These are phyloP conservation scores for Nesidiocoris tenuis DNA, from an alignment of 2,888 invertebrate genomes.

Conservation along the genomic window DNA sequence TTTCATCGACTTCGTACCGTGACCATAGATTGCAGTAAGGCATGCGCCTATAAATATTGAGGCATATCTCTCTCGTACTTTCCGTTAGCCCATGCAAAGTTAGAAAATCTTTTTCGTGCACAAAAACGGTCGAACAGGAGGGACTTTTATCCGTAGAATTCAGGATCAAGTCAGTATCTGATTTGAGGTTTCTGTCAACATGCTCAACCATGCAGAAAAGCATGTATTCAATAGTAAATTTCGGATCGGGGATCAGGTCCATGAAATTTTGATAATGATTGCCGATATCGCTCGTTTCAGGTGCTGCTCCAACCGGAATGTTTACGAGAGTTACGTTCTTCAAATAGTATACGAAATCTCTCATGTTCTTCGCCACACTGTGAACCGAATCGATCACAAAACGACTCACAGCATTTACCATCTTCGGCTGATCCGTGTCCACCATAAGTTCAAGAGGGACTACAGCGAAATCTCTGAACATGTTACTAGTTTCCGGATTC, in stretches of 20 bases:
- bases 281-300: not conserved
- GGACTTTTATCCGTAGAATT: not conserved
- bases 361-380: slow-evolving; percentile 1
- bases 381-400: not conserved
- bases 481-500: not conserved
- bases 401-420: not conserved
- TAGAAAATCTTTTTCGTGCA: slow-evolving; percentile 8
- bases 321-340: not conserved
- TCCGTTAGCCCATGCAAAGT: not conserved
- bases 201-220: slow-evolving; percentile 19
- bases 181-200: not conserved
- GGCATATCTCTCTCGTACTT: not conserved
- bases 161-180: not conserved
- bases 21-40: not conserved
- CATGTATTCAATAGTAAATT: slow-evolving; percentile 12
- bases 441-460: not conserved
- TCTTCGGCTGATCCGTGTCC: not conserved
- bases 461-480: slow-evolving; percentile 11
- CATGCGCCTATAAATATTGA: slow-evolving; percentile 16
- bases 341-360: slow-evolving; percentile 4
- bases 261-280: slow-evolving; percentile 4
- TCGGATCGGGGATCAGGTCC: not conserved
- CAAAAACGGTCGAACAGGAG: not conserved
- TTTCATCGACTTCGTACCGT: not conserved
- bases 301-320: not conserved